phyloP scores from a whole-genome alignment of 2,888 invertebrate genomes.

The Spodoptera littoralis region DNA sequence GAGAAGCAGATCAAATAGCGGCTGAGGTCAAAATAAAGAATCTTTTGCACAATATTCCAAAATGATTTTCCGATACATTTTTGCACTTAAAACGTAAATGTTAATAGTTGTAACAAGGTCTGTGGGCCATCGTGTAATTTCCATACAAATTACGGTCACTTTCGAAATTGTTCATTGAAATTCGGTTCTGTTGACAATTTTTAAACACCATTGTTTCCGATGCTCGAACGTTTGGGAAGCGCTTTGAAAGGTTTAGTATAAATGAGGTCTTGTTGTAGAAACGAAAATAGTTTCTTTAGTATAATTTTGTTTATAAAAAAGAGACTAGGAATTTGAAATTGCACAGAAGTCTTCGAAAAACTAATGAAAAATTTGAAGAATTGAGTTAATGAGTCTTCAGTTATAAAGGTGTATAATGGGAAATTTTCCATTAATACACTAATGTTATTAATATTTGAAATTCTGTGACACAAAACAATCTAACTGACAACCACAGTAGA shows the following conservation, averaged over 20 bases:
- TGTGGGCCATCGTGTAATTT: slow-evolving; percentile 80
- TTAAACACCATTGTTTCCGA: slow-evolving; percentile 77
- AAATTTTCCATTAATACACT: too few species aligned
- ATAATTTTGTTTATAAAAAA: too few species aligned
- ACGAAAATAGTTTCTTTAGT: too few species aligned
- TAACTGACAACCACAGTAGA: neutral
- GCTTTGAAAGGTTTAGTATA: slow-evolving; percentile 13
- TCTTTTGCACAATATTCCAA: slow-evolving; percentile 16
- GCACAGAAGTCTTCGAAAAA: too few species aligned
- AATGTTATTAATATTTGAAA: too few species aligned
- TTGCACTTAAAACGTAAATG: slow-evolving; percentile 63
- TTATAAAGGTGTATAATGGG: too few species aligned
- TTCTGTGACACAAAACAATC: too few species aligned
- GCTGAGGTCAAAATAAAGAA: neutral
- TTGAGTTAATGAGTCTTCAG: too few species aligned
- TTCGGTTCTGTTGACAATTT: slow-evolving; percentile 73
- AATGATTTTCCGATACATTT: slow-evolving; percentile 41
- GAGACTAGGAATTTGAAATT: too few species aligned
- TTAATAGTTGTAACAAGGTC: slow-evolving; percentile 80
- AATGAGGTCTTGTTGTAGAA: slow-evolving; percentile 13
- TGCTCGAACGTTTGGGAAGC: slow-evolving; percentile 49
- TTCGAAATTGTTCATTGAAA: slow-evolving; percentile 82
- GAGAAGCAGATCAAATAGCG: too few species aligned
- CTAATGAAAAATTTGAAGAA: too few species aligned
- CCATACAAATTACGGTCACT: slow-evolving; percentile 85